A percentile compares a stretch with the other conserved stretches of the same genome.
Conservation (phyloP, 2,797 vertebrate species). For the Echeneis naucrates region DNA sequence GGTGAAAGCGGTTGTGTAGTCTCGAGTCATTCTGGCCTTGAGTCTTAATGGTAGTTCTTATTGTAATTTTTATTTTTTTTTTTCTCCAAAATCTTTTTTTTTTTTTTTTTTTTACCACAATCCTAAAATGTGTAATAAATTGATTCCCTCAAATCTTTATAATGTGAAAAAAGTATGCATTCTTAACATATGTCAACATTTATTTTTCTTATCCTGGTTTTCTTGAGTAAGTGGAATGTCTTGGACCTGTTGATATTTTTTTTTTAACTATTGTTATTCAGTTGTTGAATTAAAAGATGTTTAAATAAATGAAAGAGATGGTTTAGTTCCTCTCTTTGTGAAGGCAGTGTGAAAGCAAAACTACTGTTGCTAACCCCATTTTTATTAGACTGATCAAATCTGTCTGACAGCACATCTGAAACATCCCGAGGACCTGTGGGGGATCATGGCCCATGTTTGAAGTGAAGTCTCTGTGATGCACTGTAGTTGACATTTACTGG, state of each 20-base stretch:
- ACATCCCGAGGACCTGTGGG: neutral
- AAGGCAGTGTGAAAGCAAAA: conserved; percentile 31
- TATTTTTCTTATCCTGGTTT: conserved; percentile 46
- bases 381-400: neutral
- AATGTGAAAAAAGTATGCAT: conserved; percentile 38
- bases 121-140: conserved; percentile 11
- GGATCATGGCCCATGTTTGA: neutral
- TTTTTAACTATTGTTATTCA: conserved; percentile 32
- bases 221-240: conserved; percentile 46
- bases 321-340: conserved; percentile 13
- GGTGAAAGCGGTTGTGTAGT: neutral
- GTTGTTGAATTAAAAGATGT: conserved; percentile 48
- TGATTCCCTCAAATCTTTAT: neutral
- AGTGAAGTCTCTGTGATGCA: neutral
- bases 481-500: neutral
- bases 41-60: neutral
- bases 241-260: conserved; percentile 11
- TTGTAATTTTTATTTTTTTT: conserved; percentile 3
- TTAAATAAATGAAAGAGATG: conserved; percentile 23
- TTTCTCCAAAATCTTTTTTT: too few species aligned
- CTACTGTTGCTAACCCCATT: conserved; percentile 2
- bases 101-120: neutral
- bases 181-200: conserved; percentile 15
- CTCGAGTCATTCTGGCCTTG: too few species aligned
- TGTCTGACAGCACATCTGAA: neutral